Evolutionary conservation across 2,113 vertebrate genomes (phyloP).

Genomic region (Zosterops pallidus): DNA sequence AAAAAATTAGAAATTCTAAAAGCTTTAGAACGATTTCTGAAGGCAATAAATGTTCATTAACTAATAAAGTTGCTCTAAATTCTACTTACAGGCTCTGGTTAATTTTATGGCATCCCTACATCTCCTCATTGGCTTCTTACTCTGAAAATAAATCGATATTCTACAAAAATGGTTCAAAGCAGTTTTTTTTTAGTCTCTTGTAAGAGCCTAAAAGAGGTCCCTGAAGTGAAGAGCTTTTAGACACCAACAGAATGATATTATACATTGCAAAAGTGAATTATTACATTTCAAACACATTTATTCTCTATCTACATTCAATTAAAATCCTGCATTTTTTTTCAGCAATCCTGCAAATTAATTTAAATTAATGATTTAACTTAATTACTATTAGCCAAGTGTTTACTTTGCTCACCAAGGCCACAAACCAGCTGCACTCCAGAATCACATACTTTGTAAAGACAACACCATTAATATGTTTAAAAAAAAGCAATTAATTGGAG

Average conservation of each 20-base stretch:
- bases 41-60: neutral
- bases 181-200: neutral
- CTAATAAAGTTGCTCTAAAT: neutral
- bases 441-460: neutral
- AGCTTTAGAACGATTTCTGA: slow-evolving; percentile 6
- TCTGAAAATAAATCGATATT: neutral
- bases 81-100: neutral
- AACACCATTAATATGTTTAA: neutral
- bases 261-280: neutral
- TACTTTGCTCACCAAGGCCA: neutral
- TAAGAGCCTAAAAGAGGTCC: neutral
- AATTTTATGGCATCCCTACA: neutral
- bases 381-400: neutral
- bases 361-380: neutral
- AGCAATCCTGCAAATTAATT: neutral
- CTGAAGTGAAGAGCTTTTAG: neutral
- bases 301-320: neutral
- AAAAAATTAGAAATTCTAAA: neutral
- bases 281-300: neutral
- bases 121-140: neutral
- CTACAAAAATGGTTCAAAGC: neutral
- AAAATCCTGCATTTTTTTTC: neutral
- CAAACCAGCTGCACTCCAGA: neutral
- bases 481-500: neutral
- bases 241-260: neutral